phyloP scores from a whole-genome alignment of 2,888 invertebrate genomes.

The Ditylenchus weischeri region DNA sequence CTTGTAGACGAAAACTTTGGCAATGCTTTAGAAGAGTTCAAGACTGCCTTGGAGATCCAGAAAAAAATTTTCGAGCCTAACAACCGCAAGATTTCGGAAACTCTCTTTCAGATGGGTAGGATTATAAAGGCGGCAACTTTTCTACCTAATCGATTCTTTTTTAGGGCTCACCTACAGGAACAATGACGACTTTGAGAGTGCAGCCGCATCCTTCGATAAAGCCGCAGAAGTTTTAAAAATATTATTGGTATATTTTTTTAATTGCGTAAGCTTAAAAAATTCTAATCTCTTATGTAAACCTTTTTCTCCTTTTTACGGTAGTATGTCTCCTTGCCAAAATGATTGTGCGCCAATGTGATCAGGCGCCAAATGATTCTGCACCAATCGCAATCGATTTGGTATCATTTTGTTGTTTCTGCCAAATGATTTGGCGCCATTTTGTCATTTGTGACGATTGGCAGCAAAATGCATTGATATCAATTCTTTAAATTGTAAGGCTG shows the following conservation, averaged over 20 bases:
- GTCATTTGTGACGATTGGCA: too few species aligned
- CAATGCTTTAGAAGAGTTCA: conserved; percentile 17
- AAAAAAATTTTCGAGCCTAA: conserved; percentile 9
- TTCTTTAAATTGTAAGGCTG: too few species aligned
- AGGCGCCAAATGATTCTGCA: too few species aligned
- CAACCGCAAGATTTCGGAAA: conserved; percentile 23
- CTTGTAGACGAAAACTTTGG: conserved; percentile 19
- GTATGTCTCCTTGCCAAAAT: too few species aligned
- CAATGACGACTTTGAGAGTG: conserved; percentile 12
- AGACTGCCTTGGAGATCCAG: conserved; percentile 17
- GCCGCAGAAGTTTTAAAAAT: conserved; percentile 8
- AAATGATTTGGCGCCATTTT: too few species aligned
- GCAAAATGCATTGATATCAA: too few species aligned
- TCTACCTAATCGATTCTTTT: background rate
- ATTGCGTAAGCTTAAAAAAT: conserved; percentile 8
- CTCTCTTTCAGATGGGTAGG: background rate
- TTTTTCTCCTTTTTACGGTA: too few species aligned
- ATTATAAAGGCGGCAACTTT: background rate
- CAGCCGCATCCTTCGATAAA: conserved; percentile 6
- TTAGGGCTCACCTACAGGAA: background rate
- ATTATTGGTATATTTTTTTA: conserved; percentile 5
- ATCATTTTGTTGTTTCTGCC: too few species aligned
- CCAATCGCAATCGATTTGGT: too few species aligned
- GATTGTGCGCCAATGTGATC: too few species aligned
- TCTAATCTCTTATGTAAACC: background rate